Percentiles rank a stretch among this genome's conserved stretches.
Evolutionary conservation across 2,888 invertebrate species (phyloP).

Genomic region (Microctonus aethiopoides): DNA sequence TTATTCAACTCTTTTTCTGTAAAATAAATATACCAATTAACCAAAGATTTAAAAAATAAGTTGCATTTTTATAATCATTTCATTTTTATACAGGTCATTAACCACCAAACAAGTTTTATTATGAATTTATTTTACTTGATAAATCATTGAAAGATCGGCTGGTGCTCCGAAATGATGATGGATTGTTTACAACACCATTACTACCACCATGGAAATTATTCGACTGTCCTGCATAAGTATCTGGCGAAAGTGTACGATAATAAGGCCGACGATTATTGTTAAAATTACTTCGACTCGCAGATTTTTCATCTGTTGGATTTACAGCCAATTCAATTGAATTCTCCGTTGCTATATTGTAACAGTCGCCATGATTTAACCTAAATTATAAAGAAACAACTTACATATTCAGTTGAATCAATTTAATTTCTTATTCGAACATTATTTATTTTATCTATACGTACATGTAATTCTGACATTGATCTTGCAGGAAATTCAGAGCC

Average conservation of each 20-base stretch:
- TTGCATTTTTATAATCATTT: too few species aligned
- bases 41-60: too few species aligned
- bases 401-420: background rate
- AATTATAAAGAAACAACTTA: conserved; percentile 34
- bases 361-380: conserved; percentile 70
- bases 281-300: conserved; percentile 32
- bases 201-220: conserved; percentile 49
- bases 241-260: conserved; percentile 49
- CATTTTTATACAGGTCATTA: too few species aligned
- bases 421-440: background rate
- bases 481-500: conserved; percentile 71
- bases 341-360: conserved; percentile 55
- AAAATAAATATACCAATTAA: too few species aligned
- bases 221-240: conserved; percentile 50
- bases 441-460: conserved; percentile 57
- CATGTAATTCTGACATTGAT: conserved; percentile 73
- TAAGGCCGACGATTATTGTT: conserved; percentile 44
- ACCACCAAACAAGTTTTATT: too few species aligned
- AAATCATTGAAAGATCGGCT: conserved; percentile 49
- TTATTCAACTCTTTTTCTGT: conserved; percentile 27
- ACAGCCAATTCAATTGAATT: conserved; percentile 45
- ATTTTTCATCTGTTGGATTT: conserved; percentile 46
- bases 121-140: conserved; percentile 43
- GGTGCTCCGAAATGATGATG: conserved; percentile 49
- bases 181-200: conserved; percentile 45